Evolutionary conservation across 2,113 vertebrate genomes (phyloP), one percentile per base, ranked within the genome.

Genomic region (Brachyistius frenatus): DNA sequence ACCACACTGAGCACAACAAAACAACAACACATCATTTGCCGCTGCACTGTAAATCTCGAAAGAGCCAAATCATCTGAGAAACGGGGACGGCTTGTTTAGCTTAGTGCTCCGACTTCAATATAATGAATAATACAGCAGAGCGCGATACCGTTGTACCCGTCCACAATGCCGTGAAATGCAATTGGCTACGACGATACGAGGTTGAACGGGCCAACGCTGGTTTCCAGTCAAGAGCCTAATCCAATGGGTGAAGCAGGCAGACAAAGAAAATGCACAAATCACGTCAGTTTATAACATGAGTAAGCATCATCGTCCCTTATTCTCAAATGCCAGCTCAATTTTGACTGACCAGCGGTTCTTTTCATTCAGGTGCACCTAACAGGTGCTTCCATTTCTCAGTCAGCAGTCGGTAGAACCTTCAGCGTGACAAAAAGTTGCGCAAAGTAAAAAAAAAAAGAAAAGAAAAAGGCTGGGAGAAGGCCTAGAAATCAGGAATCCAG

Each of bases 251-350:
- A 83, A 47, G 55, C 44, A 31, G 41, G 61, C 47, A 80, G 66
- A 50, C 33, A 82, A 78, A 73, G 75, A 56, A 54, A 79, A 76
- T 56, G 60, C 64, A 80, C 74, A 76, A 76, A 67, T 6, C 23
- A 23, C 23, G 50, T 79, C 62, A 86, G 67, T 73, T 23, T n/a
- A 50, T 71, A 67, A 30, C 73, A 65, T 62, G 47, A 73, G 58
- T 55, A 71, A 77, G 46, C 65, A 76, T 84, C 60, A 80, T 80
- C 67, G 65, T 70, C 72, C 8, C 55, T 71, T 73, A 76, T 66
- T 88, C 85, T 84, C 60, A 85, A 84, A 78, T 78, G 76, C 69
- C 78, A 80, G 78, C 74, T 86, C 63, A 71, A 11, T 66, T 83
- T 65, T 85, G 70, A 84, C 76, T 85, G 66, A 85, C 86, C 89